A percentile compares a stretch with the other conserved stretches of the same genome.
These are phyloP conservation scores for Erebia epiphron DNA, from an alignment of 2,888 invertebrate genomes.

Conservation along the genomic window DNA sequence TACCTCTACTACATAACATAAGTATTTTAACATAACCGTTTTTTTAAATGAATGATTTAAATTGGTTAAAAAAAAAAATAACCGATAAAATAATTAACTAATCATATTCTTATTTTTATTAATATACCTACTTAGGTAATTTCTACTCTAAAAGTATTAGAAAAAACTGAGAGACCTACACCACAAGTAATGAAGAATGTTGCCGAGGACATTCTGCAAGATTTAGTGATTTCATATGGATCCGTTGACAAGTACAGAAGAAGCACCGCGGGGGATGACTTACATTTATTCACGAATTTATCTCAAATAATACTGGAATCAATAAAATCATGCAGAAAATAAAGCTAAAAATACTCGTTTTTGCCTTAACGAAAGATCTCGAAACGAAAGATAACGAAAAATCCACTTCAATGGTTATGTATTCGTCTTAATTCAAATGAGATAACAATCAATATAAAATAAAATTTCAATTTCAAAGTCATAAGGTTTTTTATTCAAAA, in stretches of 20 bases:
- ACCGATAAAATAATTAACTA: too few species aligned
- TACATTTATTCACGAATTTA: conserved; percentile 52
- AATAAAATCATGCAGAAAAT: conserved; percentile 55
- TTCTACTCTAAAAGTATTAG: conserved; percentile 47
- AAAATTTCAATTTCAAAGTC: too few species aligned
- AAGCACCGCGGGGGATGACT: conserved; percentile 42
- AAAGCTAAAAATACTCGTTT: conserved; percentile 23
- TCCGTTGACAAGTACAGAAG: conserved; percentile 48
- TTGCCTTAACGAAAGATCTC: too few species aligned
- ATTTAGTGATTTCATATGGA: conserved; percentile 55
- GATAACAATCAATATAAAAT: too few species aligned
- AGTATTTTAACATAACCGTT: background rate
- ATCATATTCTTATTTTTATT: background rate
- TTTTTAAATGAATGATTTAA: too few species aligned
- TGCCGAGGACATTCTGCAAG: conserved; percentile 48
- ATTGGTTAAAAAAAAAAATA: too few species aligned
- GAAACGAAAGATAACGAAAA: too few species aligned
- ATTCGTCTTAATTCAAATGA: too few species aligned
- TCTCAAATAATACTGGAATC: conserved; percentile 51
- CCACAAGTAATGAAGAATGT: conserved; percentile 46
- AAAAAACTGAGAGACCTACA: conserved; percentile 49
- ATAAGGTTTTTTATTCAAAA: too few species aligned
- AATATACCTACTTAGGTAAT: conserved; percentile 50
- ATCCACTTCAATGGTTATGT: too few species aligned
- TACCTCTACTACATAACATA: background rate